A percentile compares a stretch with the other conserved stretches of the same genome.
These are phyloP conservation scores for Monopterus albus DNA, from an alignment of 2,113 vertebrate species.

Conservation along the genomic window DNA sequence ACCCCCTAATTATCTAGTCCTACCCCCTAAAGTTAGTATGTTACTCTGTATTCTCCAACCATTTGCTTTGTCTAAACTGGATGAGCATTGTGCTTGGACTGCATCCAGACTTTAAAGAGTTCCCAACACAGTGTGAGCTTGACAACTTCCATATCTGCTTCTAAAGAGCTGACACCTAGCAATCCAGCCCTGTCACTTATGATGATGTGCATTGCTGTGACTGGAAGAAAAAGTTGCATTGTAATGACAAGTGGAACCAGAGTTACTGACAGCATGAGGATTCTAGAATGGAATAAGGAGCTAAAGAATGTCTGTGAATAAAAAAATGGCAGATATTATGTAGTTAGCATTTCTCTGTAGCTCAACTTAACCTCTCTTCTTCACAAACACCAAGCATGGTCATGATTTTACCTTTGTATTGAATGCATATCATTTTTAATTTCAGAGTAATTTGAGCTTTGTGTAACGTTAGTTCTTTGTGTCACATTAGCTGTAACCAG, in stretches of 20 bases:
- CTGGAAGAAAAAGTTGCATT: constrained; percentile 23
- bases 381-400: too few relatives aligned
- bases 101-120: constrained; percentile 2
- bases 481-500: too few relatives aligned
- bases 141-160: constrained; percentile 35
- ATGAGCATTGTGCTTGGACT: constrained; percentile 8
- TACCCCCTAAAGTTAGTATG: too few relatives aligned
- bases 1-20: too few relatives aligned
- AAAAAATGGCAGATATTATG: background rate
- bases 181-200: constrained; percentile 32
- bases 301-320: constrained; percentile 11
- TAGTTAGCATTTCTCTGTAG: constrained; percentile 1
- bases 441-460: too few relatives aligned
- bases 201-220: constrained; percentile 34
- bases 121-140: constrained; percentile 27
- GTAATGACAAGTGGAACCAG: constrained; percentile 28
- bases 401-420: too few relatives aligned
- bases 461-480: too few relatives aligned
- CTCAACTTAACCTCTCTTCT: background rate
- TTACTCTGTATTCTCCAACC: background rate
- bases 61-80: constrained; percentile 13
- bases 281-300: constrained; percentile 29
- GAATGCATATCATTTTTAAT: too few relatives aligned
- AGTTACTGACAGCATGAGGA: constrained; percentile 10
- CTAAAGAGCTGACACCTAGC: constrained; percentile 24